Conservation (phyloP, 2,888 invertebrate species). For the Catocala fraxini region DNA sequence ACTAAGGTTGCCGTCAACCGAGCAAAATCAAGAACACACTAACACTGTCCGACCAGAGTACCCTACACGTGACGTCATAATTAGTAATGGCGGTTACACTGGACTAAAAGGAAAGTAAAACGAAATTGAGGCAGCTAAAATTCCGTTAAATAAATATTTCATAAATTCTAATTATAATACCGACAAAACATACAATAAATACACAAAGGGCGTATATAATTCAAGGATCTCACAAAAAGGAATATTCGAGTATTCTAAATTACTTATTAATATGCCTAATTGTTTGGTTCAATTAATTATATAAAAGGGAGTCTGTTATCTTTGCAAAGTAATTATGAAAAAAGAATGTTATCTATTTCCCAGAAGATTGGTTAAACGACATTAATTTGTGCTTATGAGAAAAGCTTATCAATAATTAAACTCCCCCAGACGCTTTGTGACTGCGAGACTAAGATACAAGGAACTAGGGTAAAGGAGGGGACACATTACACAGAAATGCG, state of each 20-base stretch:
- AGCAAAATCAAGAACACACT: too few relatives aligned
- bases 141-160: not conserved
- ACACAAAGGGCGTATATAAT: constrained; percentile 13
- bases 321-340: constrained; percentile 25
- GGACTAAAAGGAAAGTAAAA: too few relatives aligned
- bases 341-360: constrained; percentile 27
- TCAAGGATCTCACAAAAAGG: constrained; percentile 18
- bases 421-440: constrained; percentile 49
- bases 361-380: constrained; percentile 28
- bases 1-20: too few relatives aligned
- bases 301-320: constrained; percentile 32
- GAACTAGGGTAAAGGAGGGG: constrained; percentile 33
- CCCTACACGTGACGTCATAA: too few relatives aligned
- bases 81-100: too few relatives aligned
- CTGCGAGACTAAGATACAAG: constrained; percentile 42
- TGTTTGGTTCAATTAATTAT: constrained; percentile 38
- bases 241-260: constrained; percentile 23
- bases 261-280: constrained; percentile 22
- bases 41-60: too few relatives aligned
- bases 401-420: constrained; percentile 60
- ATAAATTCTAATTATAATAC: constrained; percentile 5
- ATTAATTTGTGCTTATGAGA: constrained; percentile 49
- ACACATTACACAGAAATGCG: constrained; percentile 24
- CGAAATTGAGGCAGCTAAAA: too few relatives aligned
- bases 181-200: not conserved